phyloP scores from a whole-genome alignment of 2,113 vertebrate genomes.

The Sinocyclocheilus rhinocerous region DNA sequence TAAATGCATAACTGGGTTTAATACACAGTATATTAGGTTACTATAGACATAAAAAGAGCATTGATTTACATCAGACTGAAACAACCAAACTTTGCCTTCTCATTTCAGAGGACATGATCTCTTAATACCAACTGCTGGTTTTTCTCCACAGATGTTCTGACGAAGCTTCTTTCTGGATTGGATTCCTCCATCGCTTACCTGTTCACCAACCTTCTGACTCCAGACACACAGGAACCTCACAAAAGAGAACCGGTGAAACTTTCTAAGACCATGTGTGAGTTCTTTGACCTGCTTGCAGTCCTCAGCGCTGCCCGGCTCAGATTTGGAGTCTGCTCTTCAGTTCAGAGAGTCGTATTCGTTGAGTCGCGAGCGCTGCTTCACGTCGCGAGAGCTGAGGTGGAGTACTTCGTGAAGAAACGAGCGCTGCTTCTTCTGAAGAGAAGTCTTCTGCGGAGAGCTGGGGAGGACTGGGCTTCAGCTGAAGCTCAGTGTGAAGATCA shows the following conservation, averaged over 20 bases:
- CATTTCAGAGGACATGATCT: too few species aligned
- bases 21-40: too few species aligned
- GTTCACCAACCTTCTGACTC: conserved; percentile 39
- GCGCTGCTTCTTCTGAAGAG: conserved; percentile 84
- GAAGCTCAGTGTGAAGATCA: not conserved
- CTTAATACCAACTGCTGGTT: too few species aligned
- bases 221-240: conserved; percentile 27
- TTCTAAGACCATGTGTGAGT: conserved; percentile 67
- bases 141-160: too few species aligned
- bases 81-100: too few species aligned
- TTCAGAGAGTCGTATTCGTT: conserved; percentile 75
- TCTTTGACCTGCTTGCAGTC: conserved; percentile 83
- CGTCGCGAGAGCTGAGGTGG: conserved; percentile 62
- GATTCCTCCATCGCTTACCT: too few species aligned
- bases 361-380: conserved; percentile 71
- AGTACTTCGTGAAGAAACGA: conserved; percentile 80
- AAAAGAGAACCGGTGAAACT: conserved; percentile 8
- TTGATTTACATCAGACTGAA: too few species aligned
- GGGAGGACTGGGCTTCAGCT: conserved; percentile 78
- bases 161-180: too few species aligned
- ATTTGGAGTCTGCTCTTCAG: conserved; percentile 57
- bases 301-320: conserved; percentile 73
- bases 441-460: conserved; percentile 76
- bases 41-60: too few species aligned
- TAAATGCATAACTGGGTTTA: too few species aligned